Evolutionary conservation across 1,140 invertebrate species (phyloP).

Genomic region (Ostrea edulis): DNA sequence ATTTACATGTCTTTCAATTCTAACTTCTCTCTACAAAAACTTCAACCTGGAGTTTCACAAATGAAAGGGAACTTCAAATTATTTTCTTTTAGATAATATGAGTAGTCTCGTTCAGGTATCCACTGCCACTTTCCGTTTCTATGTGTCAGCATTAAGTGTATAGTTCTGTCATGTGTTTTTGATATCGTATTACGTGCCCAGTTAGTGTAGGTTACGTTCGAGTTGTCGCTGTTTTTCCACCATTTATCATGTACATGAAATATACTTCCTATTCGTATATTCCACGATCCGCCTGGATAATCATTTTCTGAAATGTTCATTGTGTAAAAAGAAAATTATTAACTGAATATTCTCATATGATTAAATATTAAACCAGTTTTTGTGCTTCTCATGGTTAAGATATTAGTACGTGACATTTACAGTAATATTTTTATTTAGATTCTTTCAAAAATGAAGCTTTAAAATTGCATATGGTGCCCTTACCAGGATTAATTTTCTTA

Average conservation of each 20-base stretch:
- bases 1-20: too few relatives aligned
- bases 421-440: too few relatives aligned
- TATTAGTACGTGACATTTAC: too few relatives aligned
- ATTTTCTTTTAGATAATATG: not conserved
- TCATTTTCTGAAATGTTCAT: not conserved
- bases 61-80: not conserved
- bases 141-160: not conserved
- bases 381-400: too few relatives aligned
- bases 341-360: not conserved
- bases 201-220: conserved; percentile 1
- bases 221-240: not conserved
- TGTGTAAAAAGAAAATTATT: not conserved
- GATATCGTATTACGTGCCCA: not conserved
- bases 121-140: conserved; percentile 22
- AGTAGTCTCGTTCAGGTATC: conserved; percentile 22
- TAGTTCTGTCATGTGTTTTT: not conserved
- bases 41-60: not conserved
- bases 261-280: conserved; percentile 6
- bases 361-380: not conserved
- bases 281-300: not conserved
- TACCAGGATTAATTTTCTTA: conserved; percentile 2
- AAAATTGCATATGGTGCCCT: not conserved
- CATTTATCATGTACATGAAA: not conserved
- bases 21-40: too few relatives aligned
- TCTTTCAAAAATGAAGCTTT: not conserved